Evolutionary conservation across 92 coral and sea anemone species (phyloP).

Genomic region (Virgularia gustaviana): DNA sequence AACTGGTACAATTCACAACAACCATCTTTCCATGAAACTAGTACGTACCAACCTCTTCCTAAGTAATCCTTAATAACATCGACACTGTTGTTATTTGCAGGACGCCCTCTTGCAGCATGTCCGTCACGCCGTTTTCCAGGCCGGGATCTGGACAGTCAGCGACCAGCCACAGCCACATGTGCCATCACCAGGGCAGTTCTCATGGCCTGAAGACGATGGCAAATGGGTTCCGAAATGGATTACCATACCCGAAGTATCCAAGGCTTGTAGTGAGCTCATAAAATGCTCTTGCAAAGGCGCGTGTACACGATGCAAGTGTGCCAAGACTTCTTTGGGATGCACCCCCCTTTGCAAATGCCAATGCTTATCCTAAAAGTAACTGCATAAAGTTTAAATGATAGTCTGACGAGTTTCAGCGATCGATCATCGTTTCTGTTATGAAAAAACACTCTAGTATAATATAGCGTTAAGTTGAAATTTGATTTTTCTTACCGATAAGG

Average conservation of each 20-base stretch:
- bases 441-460: slow-evolving; percentile 3
- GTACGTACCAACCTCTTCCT: not conserved
- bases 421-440: slow-evolving; percentile 40
- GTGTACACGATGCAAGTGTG: slow-evolving; percentile 63
- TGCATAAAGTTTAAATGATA: slow-evolving; percentile 39
- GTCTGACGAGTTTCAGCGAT: slow-evolving; percentile 42
- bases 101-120: slow-evolving; percentile 56
- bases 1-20: slow-evolving; percentile 5
- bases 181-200: slow-evolving; percentile 55
- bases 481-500: slow-evolving; percentile 39
- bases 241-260: slow-evolving; percentile 62
- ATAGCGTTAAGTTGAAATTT: slow-evolving; percentile 25
- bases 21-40: slow-evolving; percentile 23
- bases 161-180: slow-evolving; percentile 35
- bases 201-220: slow-evolving; percentile 53
- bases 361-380: slow-evolving; percentile 39
- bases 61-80: slow-evolving; percentile 10
- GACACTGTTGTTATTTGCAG: slow-evolving; percentile 12
- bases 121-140: slow-evolving; percentile 43
- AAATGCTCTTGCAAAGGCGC: slow-evolving; percentile 55
- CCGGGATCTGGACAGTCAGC: slow-evolving; percentile 61
- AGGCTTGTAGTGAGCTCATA: slow-evolving; percentile 60
- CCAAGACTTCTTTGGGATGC: slow-evolving; percentile 46
- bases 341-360: slow-evolving; percentile 57
- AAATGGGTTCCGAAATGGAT: slow-evolving; percentile 61